These are phyloP conservation scores for Pocillopora damicornis DNA, from an alignment of 64 coral and sea anemone species.

Conservation along the genomic window DNA sequence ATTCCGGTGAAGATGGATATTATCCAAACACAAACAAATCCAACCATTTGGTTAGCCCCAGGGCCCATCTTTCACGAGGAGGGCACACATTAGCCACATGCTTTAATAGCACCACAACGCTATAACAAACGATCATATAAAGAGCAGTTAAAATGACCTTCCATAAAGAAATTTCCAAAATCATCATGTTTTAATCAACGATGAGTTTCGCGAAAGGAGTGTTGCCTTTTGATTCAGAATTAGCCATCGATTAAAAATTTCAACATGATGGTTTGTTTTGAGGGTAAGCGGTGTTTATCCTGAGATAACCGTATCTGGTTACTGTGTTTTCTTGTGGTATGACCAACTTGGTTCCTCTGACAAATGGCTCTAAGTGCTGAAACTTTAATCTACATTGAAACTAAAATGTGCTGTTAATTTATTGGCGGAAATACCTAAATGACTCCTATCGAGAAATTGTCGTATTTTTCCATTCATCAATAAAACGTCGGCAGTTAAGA, in stretches of 20 bases:
- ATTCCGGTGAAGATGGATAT: constrained; percentile 31
- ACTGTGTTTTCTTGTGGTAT: constrained; percentile 14
- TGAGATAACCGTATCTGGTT: constrained; percentile 21
- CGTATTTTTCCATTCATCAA: constrained; percentile 36
- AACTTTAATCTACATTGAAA: constrained; percentile 55
- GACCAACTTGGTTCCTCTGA: constrained; percentile 32
- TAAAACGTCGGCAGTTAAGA: constrained; percentile 44
- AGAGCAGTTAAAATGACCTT: not conserved
- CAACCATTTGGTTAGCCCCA: constrained; percentile 14
- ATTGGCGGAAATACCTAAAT: constrained; percentile 48
- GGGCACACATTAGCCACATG: constrained; percentile 15
- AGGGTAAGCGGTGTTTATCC: constrained; percentile 22
- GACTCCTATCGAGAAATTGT: constrained; percentile 32
- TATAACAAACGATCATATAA: constrained; percentile 14
- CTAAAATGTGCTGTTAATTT: constrained; percentile 52
- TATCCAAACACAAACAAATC: constrained; percentile 22
- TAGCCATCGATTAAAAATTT: constrained; percentile 18
- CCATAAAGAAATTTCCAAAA: not conserved
- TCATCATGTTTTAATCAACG: not conserved
- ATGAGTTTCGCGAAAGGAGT: not conserved
- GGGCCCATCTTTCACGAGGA: constrained; percentile 31
- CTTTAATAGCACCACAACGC: not conserved
- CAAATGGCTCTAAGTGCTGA: constrained; percentile 33
- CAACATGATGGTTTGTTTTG: not conserved
- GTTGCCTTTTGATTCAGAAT: constrained; percentile 1